Evolutionary conservation across 2,797 vertebrate genomes (phyloP).

Genomic region (Rhodeus uyekii): DNA sequence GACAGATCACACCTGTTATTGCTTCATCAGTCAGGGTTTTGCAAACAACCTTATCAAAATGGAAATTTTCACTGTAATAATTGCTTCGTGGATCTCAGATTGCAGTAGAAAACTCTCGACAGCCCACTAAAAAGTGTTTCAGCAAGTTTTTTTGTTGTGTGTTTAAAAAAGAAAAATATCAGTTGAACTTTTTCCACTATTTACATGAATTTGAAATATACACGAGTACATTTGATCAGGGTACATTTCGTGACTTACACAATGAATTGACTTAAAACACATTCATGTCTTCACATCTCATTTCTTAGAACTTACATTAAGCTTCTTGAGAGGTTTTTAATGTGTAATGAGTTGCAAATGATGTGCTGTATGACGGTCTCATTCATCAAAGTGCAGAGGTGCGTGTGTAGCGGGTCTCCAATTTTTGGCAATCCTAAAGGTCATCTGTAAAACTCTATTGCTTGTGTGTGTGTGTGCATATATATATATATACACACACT

Average conservation of each 20-base stretch:
- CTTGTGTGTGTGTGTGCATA: neutral
- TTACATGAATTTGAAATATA: neutral
- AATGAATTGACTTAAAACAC: neutral
- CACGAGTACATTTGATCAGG: neutral
- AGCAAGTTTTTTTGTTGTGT: neutral
- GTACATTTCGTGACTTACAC: neutral
- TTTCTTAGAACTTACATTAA: neutral
- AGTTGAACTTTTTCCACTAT: neutral
- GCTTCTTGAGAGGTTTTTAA: slow-evolving; percentile 7
- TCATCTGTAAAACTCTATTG: slow-evolving; percentile 29
- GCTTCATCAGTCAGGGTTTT: slow-evolving; percentile 29
- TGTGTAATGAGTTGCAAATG: slow-evolving; percentile 9
- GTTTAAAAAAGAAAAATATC: neutral
- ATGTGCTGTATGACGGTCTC: slow-evolving; percentile 22
- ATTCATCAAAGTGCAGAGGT: slow-evolving; percentile 72
- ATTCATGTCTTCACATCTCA: neutral
- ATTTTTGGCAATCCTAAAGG: slow-evolving; percentile 54
- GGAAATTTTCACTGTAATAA: neutral
- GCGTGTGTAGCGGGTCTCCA: slow-evolving; percentile 55
- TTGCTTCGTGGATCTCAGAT: slow-evolving; percentile 8
- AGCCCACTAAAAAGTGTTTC: neutral
- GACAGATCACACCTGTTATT: slow-evolving; percentile 20
- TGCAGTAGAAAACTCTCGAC: neutral
- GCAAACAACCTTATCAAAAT: slow-evolving; percentile 22
- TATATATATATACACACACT: neutral